Base-by-base conservation (phyloP, 2,888 invertebrate genomes). In the Lasius fuliginosus region DNA sequence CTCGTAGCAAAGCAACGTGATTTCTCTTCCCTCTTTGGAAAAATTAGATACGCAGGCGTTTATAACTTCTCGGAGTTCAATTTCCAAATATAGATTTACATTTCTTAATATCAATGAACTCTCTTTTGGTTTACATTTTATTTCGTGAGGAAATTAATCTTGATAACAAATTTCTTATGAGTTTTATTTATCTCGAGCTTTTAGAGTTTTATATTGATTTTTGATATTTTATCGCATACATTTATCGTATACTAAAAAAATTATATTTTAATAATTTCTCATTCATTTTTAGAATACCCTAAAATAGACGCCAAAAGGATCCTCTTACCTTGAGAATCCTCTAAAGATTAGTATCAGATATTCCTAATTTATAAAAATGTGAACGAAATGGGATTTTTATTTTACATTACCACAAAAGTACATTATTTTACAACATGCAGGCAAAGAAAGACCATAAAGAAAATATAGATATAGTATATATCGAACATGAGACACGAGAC, bases 1-100 rank as follows among this genome's bases (percentile, higher is more conserved):
- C 42, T 60, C 18, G 30, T 27, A 46, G 9, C 3, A 46, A 49
- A 27, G n/a, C n/a, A 74, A n/a, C 15, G 30, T 15, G 8, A 3
- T 3, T 75, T 46, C 4, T n/a, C 30, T 62, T 30, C 58, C 30
- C 18, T n/a, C 15, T 75, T 23, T 62, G 62, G 1, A 18, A 18
- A 30, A 33, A 27, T 58, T 58, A 58, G 3, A 73, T 58, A 15
- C 23, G 27, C 12, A 58, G 12, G 8, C 18, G 5, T 30, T 60
- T 42, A 30, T 74, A 60, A 74, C 12, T 62, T 42, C 15, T 58
- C 42, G 42, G 42, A 30, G n/a, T 42, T 42, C n/a, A 74, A 12
- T 62, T 18, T 74, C 42, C n/a, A 74, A 74, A 74, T 27, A 40
- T 74, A 27, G n/a, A 42, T 62, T 23, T 30, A 1, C 3, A 30